Conservation (phyloP, 2,113 vertebrate genomes). For the Lathamus discolor region DNA sequence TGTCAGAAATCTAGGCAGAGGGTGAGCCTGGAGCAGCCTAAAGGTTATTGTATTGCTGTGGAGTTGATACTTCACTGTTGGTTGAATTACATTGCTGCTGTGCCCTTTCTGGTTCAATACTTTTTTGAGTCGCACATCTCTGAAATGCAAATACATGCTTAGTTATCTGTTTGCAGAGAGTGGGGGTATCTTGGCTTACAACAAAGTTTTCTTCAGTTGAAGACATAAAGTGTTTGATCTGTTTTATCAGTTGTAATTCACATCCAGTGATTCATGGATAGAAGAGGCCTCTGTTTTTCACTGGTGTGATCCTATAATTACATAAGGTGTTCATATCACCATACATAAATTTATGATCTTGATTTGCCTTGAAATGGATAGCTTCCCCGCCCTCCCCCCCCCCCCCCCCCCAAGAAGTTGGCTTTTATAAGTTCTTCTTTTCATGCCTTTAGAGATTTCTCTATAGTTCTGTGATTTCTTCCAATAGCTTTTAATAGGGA, state of each 20-base stretch:
- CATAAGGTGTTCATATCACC: not conserved
- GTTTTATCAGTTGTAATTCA: not conserved
- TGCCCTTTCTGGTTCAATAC: rapidly evolving
- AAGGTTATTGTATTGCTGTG: not conserved
- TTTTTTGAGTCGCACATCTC: rapidly evolving
- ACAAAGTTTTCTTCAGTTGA: not conserved
- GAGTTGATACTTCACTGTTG: not conserved
- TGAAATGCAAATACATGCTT: rapidly evolving
- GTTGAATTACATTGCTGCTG: not conserved
- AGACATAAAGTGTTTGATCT: not conserved
- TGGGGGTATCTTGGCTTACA: not conserved
- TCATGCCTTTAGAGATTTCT: not conserved
- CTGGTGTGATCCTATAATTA: not conserved
- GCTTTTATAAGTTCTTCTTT: not conserved
- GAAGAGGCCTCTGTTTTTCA: not conserved
- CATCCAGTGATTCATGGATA: rapidly evolving
- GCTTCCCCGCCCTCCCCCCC: no score
- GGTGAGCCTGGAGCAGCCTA: not conserved
- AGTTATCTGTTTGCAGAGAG: not conserved
- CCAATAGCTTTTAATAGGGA: not conserved
- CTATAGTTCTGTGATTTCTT: not conserved
- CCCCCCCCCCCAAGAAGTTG: not conserved
- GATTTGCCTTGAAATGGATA: not conserved
- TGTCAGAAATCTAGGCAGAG: not conserved
- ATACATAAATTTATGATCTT: not conserved